A percentile compares a stretch with the other conserved stretches of the same genome.
Evolutionary conservation across 2,113 vertebrate genomes (phyloP).

Genomic region (Hippotragus niger): DNA sequence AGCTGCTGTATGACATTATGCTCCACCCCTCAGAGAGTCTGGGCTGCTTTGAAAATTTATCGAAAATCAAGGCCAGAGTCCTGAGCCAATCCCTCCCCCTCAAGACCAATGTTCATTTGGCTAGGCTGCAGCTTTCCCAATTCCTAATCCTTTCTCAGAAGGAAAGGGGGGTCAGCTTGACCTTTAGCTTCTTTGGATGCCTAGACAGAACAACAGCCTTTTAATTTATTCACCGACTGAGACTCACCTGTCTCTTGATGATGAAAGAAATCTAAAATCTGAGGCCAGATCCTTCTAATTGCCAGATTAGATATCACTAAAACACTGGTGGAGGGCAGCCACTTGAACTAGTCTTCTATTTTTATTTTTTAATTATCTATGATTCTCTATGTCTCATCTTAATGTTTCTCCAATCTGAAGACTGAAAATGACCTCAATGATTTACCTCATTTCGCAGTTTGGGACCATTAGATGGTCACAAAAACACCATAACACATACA

Average conservation of each 20-base stretch:
- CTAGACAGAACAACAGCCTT: background rate
- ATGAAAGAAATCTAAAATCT: slow-evolving; percentile 45
- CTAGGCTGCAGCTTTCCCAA: background rate
- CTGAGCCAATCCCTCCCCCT: background rate
- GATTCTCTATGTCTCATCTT: background rate
- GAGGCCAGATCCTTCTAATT: background rate
- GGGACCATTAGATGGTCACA: background rate
- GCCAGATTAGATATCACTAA: background rate
- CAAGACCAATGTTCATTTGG: background rate
- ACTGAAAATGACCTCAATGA: background rate
- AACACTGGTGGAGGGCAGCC: background rate
- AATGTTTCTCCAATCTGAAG: background rate
- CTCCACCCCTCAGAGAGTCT: slow-evolving; percentile 39
- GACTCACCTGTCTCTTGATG: background rate
- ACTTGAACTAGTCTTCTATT: background rate
- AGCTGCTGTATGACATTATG: background rate
- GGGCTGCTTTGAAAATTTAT: slow-evolving; percentile 24
- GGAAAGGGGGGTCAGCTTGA: background rate
- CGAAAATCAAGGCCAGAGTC: slow-evolving; percentile 13
- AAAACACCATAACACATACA: background rate
- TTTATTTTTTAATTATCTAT: background rate
- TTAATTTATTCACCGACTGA: slow-evolving; percentile 1
- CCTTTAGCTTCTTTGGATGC: background rate
- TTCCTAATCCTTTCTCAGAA: slow-evolving; percentile 18
- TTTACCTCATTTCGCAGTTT: slow-evolving; percentile 29